A percentile compares a stretch with the other conserved stretches of the same genome.
Conservation (phyloP, 1,140 invertebrate species). For the Drosophila quadrilineata region DNA sequence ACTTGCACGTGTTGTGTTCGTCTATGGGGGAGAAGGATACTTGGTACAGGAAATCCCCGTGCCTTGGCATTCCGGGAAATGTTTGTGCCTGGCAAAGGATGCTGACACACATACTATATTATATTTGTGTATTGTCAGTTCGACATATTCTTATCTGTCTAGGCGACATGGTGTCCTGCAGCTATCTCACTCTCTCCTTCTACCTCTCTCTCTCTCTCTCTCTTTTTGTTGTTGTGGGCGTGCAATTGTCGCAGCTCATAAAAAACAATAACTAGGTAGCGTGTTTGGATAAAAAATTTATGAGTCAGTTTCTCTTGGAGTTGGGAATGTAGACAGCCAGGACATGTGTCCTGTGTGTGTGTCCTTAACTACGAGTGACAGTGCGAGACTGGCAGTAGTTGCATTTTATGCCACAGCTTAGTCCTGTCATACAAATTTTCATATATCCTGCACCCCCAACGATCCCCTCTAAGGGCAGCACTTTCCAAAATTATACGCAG, state of each 20-base stretch:
- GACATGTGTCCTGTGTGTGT: conserved; percentile 64
- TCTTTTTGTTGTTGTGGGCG: conserved; percentile 23
- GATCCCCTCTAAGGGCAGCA: too few relatives aligned
- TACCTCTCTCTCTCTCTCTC: not conserved
- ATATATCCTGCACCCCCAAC: conserved; percentile 14
- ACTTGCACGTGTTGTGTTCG: conserved; percentile 37
- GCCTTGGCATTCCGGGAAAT: conserved; percentile 25
- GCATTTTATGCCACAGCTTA: conserved; percentile 70
- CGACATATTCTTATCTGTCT: not conserved
- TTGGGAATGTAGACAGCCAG: not conserved
- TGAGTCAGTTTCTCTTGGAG: conserved; percentile 39
- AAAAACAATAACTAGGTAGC: conserved; percentile 67
- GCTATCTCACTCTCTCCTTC: not conserved
- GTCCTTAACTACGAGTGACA: conserved; percentile 60
- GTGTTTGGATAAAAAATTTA: conserved; percentile 70
- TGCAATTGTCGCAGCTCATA: conserved; percentile 66
- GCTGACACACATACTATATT: conserved; percentile 37
- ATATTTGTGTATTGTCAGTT: conserved; percentile 26
- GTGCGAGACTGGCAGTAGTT: conserved; percentile 18
- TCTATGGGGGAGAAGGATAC: too few relatives aligned
- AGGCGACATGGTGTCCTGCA: not conserved
- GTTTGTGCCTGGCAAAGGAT: conserved; percentile 45
- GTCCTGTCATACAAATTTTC: conserved; percentile 59
- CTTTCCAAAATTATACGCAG: conserved; percentile 58
- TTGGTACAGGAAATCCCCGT: conserved; percentile 26